A percentile compares a stretch with the other conserved stretches of the same genome.
Evolutionary conservation across 2,113 vertebrate species (phyloP).

Genomic region (Centropus bengalensis): DNA sequence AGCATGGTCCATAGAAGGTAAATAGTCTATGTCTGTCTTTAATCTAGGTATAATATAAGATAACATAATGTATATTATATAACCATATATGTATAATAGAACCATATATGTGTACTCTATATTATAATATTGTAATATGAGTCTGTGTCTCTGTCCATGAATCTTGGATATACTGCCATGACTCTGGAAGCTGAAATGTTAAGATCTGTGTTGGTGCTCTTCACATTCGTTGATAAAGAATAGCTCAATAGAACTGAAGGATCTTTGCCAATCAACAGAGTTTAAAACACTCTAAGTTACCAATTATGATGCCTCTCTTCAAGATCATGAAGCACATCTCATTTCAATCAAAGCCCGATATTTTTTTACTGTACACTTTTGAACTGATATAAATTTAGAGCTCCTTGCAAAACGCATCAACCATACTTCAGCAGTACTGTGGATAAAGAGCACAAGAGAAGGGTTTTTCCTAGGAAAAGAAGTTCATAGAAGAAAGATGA

Average conservation of each 20-base stretch:
- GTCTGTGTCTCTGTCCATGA: background rate
- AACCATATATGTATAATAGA: background rate
- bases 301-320: background rate
- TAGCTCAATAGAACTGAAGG: background rate
- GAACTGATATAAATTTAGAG: background rate
- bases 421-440: too few relatives aligned
- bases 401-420: background rate
- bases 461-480: background rate
- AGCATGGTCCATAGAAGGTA: background rate
- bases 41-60: background rate
- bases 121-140: background rate
- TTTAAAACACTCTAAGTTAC: background rate
- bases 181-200: background rate
- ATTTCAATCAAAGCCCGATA: background rate
- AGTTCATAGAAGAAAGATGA: background rate
- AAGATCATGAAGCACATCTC: background rate
- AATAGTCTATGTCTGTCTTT: background rate
- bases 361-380: background rate
- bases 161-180: background rate
- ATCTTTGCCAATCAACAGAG: background rate
- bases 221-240: background rate
- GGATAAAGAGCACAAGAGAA: background rate
- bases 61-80: too few relatives aligned
- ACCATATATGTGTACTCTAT: background rate
- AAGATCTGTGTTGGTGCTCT: background rate